Base-by-base conservation (phyloP, 2,888 invertebrate species). In the Drosophila rellima region DNA sequence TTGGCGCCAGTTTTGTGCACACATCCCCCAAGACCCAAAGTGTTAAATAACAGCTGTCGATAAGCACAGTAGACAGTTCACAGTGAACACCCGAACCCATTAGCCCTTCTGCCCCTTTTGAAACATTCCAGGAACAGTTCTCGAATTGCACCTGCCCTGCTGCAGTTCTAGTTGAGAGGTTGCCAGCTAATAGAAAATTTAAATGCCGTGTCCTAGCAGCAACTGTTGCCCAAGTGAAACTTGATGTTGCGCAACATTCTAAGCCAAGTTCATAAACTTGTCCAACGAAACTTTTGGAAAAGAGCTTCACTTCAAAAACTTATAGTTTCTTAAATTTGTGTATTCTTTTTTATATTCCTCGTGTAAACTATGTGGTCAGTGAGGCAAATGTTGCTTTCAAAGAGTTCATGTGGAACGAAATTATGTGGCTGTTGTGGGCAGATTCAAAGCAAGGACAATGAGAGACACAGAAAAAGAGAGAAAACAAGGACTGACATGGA, bases 361-460 rank as follows among this genome's bases (percentile, higher is more conserved):
- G 44, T 54, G 68, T 69, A 66, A 75, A 71, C 88, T 75, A 65
- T 78, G 85, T 75, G 83, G 88, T 89, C 89, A 89, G 74, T 65
- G 70, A 81, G 85, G 89, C 88, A 78, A 81, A 74, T 65, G 79
- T 73, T 81, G 65, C 70, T 80, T 64, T 52, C 40, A 26, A 69
- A 68, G 64, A 89, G 78, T 87, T 83, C 83, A 78, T 71, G 72
- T 83, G 81, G 66, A 89, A 89, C 51, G 54, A 87, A 83, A 87
- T 83, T 69, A 74, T 87, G 74, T 73, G 66, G 65, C 59, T 64
- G 64, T 39, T 73, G 45, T 52, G 59, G 56, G 13, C 78, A 64
- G 60, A 20, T 35, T 17, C 17, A 35, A 31, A 23, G 15, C 15
- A n/a, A 10, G 20, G 33, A 11, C 26, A 6, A 11, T 2, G 11